Base-by-base conservation (phyloP, 2,797 vertebrate genomes). In the Enteromius trimaculatus region DNA sequence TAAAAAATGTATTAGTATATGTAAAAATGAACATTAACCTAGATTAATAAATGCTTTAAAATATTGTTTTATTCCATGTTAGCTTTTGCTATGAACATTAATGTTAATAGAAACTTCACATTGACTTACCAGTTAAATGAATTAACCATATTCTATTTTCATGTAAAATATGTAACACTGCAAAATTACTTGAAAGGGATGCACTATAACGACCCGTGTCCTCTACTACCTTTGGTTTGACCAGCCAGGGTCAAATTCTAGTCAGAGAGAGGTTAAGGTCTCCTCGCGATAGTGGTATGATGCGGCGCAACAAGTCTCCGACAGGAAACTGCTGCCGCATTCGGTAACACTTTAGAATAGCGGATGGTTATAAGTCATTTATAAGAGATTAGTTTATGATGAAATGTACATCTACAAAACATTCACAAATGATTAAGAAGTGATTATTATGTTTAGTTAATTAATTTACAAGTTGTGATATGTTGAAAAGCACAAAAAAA, bases 31-130 rank as follows among this genome's bases (percentile, higher is more conserved):
- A 23, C 31, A 53, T 49, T 14, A 53, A 53, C 29, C 23, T 19
- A 71, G 16, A 31, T 71, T 37, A 37, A 75, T 37, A 75, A 21
- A n/a, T 75, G 49, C 6, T 55, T 31, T 55, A 37, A 31, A 75
- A 75, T 55, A 37, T 4, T n/a, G 11, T 21, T 31, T 62, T 19
- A 9, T 58, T 29, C 10, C 6, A 77, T 44, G 37, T 26, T 49
- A 71, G n/a, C 21, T n/a, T 7, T n/a, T 26, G 42, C 44, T 47
- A 47, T 16, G 3, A 16, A 47, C 42, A 72, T 72, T 51, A 47
- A 49, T 44, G 14, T 3, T 6, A 44, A 14, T 34, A n/a, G 6
- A 75, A 53, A 29, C 10, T 21, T 55, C 17, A 75, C 3, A 8
- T 31, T 19, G 19, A 51, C 13, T 19, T 31, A 74, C 16, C 17